Evolutionary conservation across 2,797 vertebrate genomes (phyloP).

Genomic region (Huso huso): DNA sequence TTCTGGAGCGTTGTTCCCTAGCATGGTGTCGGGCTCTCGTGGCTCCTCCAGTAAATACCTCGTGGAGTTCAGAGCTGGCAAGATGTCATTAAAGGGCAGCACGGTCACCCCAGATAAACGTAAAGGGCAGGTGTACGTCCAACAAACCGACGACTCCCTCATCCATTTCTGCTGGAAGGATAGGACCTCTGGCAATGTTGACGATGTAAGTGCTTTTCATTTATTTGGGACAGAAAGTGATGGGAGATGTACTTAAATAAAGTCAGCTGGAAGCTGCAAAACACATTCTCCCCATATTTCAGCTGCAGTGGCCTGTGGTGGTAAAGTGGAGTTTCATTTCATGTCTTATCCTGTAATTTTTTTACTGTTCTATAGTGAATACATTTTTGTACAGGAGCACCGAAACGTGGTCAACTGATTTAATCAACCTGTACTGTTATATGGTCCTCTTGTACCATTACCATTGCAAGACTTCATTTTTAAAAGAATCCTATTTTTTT

Average conservation of each 20-base stretch:
- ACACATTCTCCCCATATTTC: too few relatives aligned
- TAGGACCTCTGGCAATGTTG: slow-evolving; percentile 78
- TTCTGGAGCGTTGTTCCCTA: slow-evolving; percentile 88
- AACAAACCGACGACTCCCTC: slow-evolving; percentile 91
- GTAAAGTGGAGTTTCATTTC: too few relatives aligned
- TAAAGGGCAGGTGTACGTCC: slow-evolving; percentile 87
- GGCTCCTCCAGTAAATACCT: slow-evolving; percentile 89
- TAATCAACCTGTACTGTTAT: too few relatives aligned
- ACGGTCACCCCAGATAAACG: slow-evolving; percentile 90
- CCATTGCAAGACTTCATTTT: too few relatives aligned
- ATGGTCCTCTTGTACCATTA: too few relatives aligned
- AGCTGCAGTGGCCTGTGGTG: too few relatives aligned
- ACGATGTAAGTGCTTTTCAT: slow-evolving; percentile 71
- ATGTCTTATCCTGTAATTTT: too few relatives aligned
- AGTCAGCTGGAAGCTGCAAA: neutral
- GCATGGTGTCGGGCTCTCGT: slow-evolving; percentile 81
- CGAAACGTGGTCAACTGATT: too few relatives aligned
- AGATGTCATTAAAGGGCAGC: slow-evolving; percentile 87
- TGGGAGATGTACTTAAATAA: too few relatives aligned
- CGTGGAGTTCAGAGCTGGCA: slow-evolving; percentile 91
- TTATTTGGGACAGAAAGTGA: too few relatives aligned
- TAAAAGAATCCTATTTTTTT: neutral
- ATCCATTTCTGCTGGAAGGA: slow-evolving; percentile 98
- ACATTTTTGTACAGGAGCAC: too few relatives aligned
- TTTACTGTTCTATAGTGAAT: too few relatives aligned